A percentile compares a stretch with the other conserved stretches of the same genome.
These are phyloP conservation scores for Zootermopsis nevadensis DNA, from an alignment of 2,888 invertebrate genomes.

Conservation along the genomic window DNA sequence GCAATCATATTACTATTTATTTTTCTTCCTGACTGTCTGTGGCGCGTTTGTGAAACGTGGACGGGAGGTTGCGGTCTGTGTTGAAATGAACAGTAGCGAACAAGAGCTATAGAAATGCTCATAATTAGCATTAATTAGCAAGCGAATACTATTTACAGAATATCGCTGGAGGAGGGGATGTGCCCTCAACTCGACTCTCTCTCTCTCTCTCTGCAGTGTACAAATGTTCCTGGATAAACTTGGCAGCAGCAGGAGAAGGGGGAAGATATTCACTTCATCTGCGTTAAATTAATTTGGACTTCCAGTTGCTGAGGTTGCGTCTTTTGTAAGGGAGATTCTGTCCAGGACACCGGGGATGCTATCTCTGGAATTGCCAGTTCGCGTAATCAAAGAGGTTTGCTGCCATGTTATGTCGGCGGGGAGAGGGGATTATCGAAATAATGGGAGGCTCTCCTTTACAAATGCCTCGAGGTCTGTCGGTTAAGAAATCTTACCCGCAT, in stretches of 20 bases:
- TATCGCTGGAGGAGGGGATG: background rate
- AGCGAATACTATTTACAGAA: constrained; percentile 20
- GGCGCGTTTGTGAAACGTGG: background rate
- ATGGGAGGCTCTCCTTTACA: constrained; percentile 6
- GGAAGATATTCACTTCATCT: constrained; percentile 13
- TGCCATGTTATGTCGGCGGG: background rate
- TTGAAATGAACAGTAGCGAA: constrained; percentile 26
- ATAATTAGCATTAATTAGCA: constrained; percentile 44
- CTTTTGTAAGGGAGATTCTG: constrained; percentile 5
- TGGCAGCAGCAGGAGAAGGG: background rate
- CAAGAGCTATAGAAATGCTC: constrained; percentile 40
- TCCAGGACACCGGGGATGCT: background rate
- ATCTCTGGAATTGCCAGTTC: constrained; percentile 16
- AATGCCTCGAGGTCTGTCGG: constrained; percentile 6
- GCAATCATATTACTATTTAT: constrained; percentile 6
- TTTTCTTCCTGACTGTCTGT: background rate
- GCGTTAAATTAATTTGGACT: constrained; percentile 9
- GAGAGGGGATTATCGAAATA: constrained; percentile 7
- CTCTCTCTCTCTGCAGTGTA: background rate
- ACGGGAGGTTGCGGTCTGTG: background rate
- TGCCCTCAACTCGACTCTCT: background rate
- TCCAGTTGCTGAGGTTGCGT: background rate
- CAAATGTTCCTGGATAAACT: constrained; percentile 9
- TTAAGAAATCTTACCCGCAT: background rate
- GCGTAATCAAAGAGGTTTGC: background rate